Evolutionary conservation across 2,797 vertebrate genomes (phyloP).

Genomic region (Tenualosa ilisha): DNA sequence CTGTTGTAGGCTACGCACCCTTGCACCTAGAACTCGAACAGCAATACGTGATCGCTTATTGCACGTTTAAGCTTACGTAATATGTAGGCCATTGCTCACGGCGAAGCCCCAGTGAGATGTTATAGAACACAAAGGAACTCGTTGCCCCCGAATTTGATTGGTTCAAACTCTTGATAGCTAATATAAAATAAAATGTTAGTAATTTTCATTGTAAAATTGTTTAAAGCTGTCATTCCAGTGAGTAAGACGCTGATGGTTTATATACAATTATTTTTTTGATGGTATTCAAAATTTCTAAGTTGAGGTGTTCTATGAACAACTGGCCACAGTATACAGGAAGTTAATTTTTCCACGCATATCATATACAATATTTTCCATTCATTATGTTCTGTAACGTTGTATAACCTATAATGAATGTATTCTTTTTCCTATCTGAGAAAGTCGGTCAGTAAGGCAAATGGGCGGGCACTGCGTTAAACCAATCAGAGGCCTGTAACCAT

Average conservation of each 20-base stretch:
- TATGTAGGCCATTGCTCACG: conserved; percentile 33
- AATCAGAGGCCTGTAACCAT: conserved; percentile 39
- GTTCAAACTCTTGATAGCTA: not conserved
- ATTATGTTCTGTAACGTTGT: not conserved
- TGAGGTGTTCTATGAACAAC: not conserved
- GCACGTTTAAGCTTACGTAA: conserved; percentile 24
- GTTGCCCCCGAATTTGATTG: not conserved
- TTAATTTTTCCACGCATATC: not conserved
- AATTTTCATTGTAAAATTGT: not conserved
- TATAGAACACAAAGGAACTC: conserved; percentile 16
- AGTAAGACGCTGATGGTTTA: not conserved
- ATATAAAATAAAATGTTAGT: not conserved
- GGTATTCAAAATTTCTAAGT: not conserved
- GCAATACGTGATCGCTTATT: not conserved
- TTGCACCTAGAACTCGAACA: not conserved
- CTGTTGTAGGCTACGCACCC: not conserved
- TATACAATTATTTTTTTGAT: not conserved
- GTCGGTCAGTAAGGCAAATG: conserved; percentile 74
- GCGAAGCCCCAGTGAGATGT: not conserved
- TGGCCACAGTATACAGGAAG: not conserved
- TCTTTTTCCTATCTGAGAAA: conserved; percentile 54
- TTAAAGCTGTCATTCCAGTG: not conserved
- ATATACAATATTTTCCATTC: not conserved
- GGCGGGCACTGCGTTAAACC: conserved; percentile 53
- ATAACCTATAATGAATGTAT: not conserved